Evolutionary conservation across 2,113 vertebrate species (phyloP), one percentile per base, ranked within the genome.

Genomic region (Speoplatyrhinus poulsoni): DNA sequence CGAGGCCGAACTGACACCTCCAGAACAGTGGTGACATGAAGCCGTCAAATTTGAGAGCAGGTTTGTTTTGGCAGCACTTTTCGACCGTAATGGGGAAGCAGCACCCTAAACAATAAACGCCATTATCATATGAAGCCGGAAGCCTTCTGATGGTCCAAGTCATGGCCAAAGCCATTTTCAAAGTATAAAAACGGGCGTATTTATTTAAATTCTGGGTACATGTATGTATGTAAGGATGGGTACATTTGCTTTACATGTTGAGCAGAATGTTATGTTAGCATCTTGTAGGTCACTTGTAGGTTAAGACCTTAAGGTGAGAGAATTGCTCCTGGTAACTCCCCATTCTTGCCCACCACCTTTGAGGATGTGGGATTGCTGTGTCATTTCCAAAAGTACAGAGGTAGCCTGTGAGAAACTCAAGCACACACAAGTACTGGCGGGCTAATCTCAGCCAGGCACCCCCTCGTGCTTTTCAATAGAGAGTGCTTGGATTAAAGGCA

Each of bases 401-500:
- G 76, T 79, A 76, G 78, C 77, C 83, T 90, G 85, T 90, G 88
- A 91, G 85, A 91, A 91, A 85, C 81, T 91, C 83, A 82, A 88
- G 87, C 83, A 84, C 87, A 88, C 84, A 91, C 86, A 85, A 91
- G 90, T 82, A 84, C 86, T 81, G 85, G 84, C 75, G 70, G 88
- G 76, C 88, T 93, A 93, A 93, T 93, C 92, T 91, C 87, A 90
- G 81, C 81, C 91, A 89, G 84, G 79, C 91, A 84, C 85, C 90
- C 89, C 86, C 75, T 77, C 82, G 80, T 84, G 88, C 87, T 86
- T 82, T 88, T 92, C 91, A 92, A 92, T 88, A 88, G 88, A 91
- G 90, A 91, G 88, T 92, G 87, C 92, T 85, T 88, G 91, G 90
- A 92, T 93, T 93, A 92, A 91, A 89, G 87, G 88, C 91, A 92